Evolutionary conservation across 1,140 invertebrate genomes (phyloP), one percentile per base, ranked within the genome.

Genomic region (Megalonaias nervosa): DNA sequence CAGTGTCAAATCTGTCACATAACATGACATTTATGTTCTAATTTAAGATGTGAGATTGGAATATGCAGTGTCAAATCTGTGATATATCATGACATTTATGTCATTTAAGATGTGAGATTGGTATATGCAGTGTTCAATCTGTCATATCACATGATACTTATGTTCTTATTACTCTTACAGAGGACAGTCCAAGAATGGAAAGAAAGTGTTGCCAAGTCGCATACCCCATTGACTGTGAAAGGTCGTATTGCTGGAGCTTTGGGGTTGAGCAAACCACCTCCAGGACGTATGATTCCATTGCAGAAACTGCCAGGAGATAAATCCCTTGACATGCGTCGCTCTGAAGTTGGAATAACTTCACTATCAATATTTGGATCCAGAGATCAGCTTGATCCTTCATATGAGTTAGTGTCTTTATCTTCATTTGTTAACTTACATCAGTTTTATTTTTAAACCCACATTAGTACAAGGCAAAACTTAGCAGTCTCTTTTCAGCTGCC

Each of bases 311-410:
- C 85, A n/a, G 26, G 65, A 21, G 82, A 84, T 17, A 84, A 71
- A 60, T 26, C 68, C 4, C 65, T 69, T 0, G 81, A 84, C 59
- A 59, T 60, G 17, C 64, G 71, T 15, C 77, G 75, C 26, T 16
- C 48, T 80, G 90, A 77, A 64, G 77, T 72, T 73, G 89, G 87
- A 11, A 81, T 87, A 13, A 87, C 89, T 61, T 84, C 86, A 58
- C 82, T 94, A 60, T 91, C 92, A 86, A 83, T 95, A 17, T 93
- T 95, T 82, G 94, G 94, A 0, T 88, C 91, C 80, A 89, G 90
- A 31, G 91, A 94, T 86, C 91, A 93, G 71, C 87, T 95, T n/a
- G 93, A 94, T 71, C 61, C 60, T 55, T 88, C 87, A 79, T 78
- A 82, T 26, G 86, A 88, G 86, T 87, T 82, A 85, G 83, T 79